These are phyloP conservation scores for Onychostruthus taczanowskii DNA, from an alignment of 2,113 vertebrate species.

Conservation along the genomic window DNA sequence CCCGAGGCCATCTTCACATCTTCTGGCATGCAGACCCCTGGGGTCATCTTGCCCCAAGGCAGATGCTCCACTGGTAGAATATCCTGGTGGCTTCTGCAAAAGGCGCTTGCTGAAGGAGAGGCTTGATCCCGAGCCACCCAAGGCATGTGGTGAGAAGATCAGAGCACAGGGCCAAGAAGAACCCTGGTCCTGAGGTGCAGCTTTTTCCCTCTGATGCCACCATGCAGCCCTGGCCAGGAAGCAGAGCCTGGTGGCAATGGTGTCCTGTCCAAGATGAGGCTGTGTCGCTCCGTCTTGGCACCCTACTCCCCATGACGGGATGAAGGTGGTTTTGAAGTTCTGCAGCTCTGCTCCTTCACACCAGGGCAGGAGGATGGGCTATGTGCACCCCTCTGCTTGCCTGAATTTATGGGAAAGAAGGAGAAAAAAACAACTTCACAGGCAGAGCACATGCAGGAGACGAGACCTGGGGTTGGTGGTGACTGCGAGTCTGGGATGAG, in stretches of 20 bases:
- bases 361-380: background rate
- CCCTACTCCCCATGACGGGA: accelerated
- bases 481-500: background rate
- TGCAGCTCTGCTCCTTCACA: background rate
- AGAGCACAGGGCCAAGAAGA: background rate
- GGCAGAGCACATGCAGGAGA: background rate
- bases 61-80: background rate
- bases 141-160: background rate
- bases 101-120: background rate
- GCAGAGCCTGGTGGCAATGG: background rate
- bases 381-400: background rate
- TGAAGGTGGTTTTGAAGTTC: background rate
- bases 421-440: too few relatives aligned
- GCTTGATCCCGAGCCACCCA: accelerated
- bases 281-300: accelerated
- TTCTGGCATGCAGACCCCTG: background rate
- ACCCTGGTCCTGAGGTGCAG: background rate
- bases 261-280: background rate
- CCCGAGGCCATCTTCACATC: background rate
- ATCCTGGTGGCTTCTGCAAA: background rate
- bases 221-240: background rate
- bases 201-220: background rate
- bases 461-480: accelerated
- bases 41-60: background rate
- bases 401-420: background rate